Evolutionary conservation across 2,797 vertebrate genomes (phyloP).

Genomic region (Dallia pectoralis): DNA sequence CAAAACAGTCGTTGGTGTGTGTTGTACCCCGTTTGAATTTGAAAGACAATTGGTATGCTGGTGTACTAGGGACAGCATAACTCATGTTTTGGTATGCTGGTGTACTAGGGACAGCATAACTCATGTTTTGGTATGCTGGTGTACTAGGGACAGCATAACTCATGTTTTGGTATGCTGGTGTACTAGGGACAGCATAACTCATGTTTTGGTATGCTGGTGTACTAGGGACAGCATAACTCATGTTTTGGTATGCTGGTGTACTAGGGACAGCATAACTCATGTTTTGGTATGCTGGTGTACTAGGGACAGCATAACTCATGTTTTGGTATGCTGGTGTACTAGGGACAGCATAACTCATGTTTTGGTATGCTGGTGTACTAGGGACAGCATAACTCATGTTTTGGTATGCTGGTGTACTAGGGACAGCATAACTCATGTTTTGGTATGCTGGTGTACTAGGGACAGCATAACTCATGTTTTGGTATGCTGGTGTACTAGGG

Average conservation of each 20-base stretch:
- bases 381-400: constrained; percentile 53
- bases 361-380: constrained; percentile 49
- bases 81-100: constrained; percentile 50
- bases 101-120: constrained; percentile 54
- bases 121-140: constrained; percentile 49
- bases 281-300: constrained; percentile 46
- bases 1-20: constrained; percentile 23
- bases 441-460: constrained; percentile 54
- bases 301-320: constrained; percentile 55
- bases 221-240: constrained; percentile 55
- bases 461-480: constrained; percentile 48
- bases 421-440: constrained; percentile 50
- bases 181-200: constrained; percentile 55
- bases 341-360: constrained; percentile 54
- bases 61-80: constrained; percentile 55
- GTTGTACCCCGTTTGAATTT: background rate
- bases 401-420: constrained; percentile 51
- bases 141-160: constrained; percentile 55
- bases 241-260: constrained; percentile 48
- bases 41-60: constrained; percentile 35
- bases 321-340: constrained; percentile 47
- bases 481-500: constrained; percentile 56
- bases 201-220: constrained; percentile 48
- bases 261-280: constrained; percentile 56
- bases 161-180: constrained; percentile 48